phyloP scores from a whole-genome alignment of 2,113 vertebrate genomes.

The Oreotrochilus melanogaster region DNA sequence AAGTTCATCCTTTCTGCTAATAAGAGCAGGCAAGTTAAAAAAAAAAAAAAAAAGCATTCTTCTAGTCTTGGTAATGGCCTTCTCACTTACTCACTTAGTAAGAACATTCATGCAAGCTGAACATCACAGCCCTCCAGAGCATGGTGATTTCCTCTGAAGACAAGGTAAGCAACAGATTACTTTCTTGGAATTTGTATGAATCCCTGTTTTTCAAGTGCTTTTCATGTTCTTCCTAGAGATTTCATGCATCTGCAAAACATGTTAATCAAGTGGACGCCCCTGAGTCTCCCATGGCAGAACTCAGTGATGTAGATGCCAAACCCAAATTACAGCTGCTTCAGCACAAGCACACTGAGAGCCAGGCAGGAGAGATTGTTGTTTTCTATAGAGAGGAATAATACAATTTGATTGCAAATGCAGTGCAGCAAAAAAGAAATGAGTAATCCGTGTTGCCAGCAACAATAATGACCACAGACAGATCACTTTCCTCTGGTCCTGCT shows the following conservation, averaged over 20 bases:
- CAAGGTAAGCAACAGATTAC: not conserved
- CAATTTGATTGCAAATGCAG: not conserved
- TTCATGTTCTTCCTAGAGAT: not conserved
- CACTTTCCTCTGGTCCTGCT: not conserved
- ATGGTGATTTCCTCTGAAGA: not conserved
- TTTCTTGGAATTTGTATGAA: not conserved
- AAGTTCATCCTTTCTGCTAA: not conserved
- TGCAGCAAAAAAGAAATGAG: not conserved
- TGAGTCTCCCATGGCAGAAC: not conserved
- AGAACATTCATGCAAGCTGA: not conserved
- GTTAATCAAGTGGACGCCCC: not conserved
- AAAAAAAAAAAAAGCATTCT: slow-evolving; percentile 4
- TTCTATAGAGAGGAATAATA: not conserved
- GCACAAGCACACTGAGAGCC: not conserved
- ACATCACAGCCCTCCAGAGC: not conserved
- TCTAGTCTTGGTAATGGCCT: not conserved
- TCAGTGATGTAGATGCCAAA: not conserved
- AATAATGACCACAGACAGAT: not conserved
- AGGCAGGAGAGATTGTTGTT: not conserved
- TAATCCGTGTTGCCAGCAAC: not conserved
- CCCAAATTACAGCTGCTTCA: not conserved
- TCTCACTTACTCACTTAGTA: not conserved
- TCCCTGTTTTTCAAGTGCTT: not conserved
- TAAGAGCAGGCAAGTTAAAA: not conserved
- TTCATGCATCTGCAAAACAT: not conserved